Conservation (phyloP, 2,113 vertebrate genomes). For the Rhipidura dahli region DNA sequence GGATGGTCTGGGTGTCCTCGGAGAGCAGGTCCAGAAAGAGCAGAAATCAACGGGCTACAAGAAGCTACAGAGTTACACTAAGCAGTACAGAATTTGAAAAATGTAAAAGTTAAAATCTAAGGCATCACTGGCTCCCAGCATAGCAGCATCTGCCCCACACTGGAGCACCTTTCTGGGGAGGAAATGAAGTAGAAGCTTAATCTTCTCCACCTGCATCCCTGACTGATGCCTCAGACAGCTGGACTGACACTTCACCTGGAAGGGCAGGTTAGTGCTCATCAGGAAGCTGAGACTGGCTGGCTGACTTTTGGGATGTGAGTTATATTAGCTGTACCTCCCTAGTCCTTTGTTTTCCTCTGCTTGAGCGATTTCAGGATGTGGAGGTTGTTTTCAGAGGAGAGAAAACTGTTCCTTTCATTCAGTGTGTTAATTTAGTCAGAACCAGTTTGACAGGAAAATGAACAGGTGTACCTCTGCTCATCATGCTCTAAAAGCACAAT, state of each 20-base stretch:
- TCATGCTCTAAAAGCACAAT: background rate
- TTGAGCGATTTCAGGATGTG: background rate
- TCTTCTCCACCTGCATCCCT: background rate
- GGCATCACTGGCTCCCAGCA: background rate
- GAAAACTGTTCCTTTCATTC: background rate
- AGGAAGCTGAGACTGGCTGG: background rate
- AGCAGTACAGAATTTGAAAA: too few relatives aligned
- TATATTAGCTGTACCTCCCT: background rate
- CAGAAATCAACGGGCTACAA: too few relatives aligned
- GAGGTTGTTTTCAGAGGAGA: background rate
- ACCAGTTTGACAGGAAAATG: background rate
- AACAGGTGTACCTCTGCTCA: background rate
- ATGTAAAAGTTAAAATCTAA: too few relatives aligned
- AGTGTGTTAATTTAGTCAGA: background rate
- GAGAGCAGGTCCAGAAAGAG: too few relatives aligned
- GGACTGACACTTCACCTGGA: rapidly evolving
- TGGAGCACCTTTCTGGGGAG: background rate
- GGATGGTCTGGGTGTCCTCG: too few relatives aligned
- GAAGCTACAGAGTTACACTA: too few relatives aligned
- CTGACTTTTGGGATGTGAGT: background rate
- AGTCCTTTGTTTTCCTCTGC: background rate
- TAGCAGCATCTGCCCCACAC: background rate
- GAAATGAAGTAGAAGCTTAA: background rate
- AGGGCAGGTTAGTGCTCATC: background rate
- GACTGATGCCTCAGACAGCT: background rate